phyloP scores from a whole-genome alignment of 2,888 invertebrate species.

The Chironomus tentans region DNA sequence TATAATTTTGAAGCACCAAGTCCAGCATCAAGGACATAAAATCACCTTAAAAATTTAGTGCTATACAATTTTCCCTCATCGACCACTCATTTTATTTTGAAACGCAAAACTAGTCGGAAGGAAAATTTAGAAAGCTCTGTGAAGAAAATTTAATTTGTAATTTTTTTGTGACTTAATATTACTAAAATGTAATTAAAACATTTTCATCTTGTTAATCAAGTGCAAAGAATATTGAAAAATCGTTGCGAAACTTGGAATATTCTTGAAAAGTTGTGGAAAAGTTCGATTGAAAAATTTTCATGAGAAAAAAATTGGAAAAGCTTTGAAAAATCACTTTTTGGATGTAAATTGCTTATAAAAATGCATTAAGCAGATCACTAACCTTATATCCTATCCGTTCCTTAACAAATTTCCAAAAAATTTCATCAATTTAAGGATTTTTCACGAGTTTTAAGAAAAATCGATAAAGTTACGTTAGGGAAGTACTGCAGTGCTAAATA shows the following conservation, averaged over 20 bases:
- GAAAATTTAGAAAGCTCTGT: neutral
- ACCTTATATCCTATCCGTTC: too few relatives aligned
- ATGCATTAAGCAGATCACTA: too few relatives aligned
- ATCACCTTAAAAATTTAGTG: neutral
- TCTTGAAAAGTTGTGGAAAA: constrained; percentile 23
- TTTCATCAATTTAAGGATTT: neutral
- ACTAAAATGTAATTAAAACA: constrained; percentile 16
- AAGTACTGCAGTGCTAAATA: constrained; percentile 24
- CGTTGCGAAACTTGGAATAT: constrained; percentile 25
- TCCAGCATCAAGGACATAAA: too few relatives aligned
- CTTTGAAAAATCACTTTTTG: neutral
- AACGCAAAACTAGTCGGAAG: neutral
- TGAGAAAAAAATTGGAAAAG: neutral
- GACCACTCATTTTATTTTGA: constrained; percentile 14
- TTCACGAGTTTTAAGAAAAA: neutral
- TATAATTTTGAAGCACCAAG: too few relatives aligned
- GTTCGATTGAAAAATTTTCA: constrained; percentile 8
- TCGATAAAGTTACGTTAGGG: constrained; percentile 12
- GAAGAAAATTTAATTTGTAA: neutral
- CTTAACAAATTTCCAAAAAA: neutral
- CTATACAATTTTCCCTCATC: too few relatives aligned
- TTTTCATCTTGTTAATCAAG: constrained; percentile 1
- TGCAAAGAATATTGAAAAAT: constrained; percentile 17
- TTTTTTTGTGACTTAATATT: neutral
- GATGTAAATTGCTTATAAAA: too few relatives aligned